Evolutionary conservation across 92 coral and sea anemone genomes (phyloP).

Genomic region (Siderastrea siderea): DNA sequence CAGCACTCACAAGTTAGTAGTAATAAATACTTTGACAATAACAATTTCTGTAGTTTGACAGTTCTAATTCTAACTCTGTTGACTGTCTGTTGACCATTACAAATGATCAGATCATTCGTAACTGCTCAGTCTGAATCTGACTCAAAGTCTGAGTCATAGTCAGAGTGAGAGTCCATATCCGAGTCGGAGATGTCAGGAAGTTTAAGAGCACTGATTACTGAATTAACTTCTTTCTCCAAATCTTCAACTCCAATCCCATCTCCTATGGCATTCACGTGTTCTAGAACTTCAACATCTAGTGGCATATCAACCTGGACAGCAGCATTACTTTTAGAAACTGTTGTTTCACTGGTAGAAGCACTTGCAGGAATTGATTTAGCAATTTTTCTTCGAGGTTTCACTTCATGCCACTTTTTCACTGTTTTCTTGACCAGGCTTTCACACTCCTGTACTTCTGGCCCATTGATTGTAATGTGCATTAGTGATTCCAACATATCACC

Average conservation of each 20-base stretch:
- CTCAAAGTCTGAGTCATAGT: conserved; percentile 22
- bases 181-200: conserved; percentile 10
- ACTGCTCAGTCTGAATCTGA: conserved; percentile 37
- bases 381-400: conserved; percentile 14
- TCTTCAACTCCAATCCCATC: conserved; percentile 36
- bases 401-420: conserved; percentile 35
- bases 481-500: conserved; percentile 47
- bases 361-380: conserved; percentile 35
- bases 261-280: conserved; percentile 34
- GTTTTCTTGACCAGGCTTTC: conserved; percentile 32
- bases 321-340: conserved; percentile 19
- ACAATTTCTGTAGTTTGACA: conserved; percentile 5
- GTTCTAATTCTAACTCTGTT: conserved; percentile 31
- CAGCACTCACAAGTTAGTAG: conserved; percentile 21
- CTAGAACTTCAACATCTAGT: conserved; percentile 24
- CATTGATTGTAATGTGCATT: conserved; percentile 39
- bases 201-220: conserved; percentile 30
- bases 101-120: conserved; percentile 3
- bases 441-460: conserved; percentile 42
- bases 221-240: conserved; percentile 36
- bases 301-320: conserved; percentile 41
- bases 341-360: conserved; percentile 39
- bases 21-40: conserved; percentile 23
- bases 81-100: conserved; percentile 8
- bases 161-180: conserved; percentile 35